Conservation (phyloP, 2,113 vertebrate species). For the Apistogramma diplotaenia region DNA sequence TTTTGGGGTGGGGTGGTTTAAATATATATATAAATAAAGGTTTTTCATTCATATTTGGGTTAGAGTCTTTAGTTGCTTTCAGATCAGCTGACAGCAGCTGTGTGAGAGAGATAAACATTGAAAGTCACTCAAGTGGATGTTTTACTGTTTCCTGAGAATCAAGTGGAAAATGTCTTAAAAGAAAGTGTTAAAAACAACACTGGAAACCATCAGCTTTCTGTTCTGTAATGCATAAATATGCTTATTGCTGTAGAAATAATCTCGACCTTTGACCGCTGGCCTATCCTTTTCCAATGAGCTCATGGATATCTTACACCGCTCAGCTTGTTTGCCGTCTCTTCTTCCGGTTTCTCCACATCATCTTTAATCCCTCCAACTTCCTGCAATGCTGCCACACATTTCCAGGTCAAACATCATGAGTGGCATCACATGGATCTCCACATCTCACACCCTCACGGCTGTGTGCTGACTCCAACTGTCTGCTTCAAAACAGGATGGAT, state of each 20-base stretch:
- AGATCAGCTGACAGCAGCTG: no score
- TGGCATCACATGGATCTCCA: no score
- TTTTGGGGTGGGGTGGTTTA: no score
- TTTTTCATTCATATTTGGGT: no score
- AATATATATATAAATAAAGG: no score
- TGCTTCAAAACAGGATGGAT: conserved; percentile 60
- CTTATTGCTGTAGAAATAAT: conserved; percentile 40
- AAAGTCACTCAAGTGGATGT: neutral
- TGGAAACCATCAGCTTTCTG: neutral
- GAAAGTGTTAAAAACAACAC: neutral
- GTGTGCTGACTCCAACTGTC: conserved; percentile 49
- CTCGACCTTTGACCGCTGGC: conserved; percentile 20
- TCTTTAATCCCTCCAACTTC: conserved; percentile 47
- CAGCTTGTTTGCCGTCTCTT: conserved; percentile 1
- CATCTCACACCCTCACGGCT: neutral
- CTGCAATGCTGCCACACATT: conserved; percentile 14
- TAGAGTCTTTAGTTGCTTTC: no score
- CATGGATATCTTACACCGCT: conserved; percentile 6
- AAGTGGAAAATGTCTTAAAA: neutral
- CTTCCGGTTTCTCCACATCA: conserved; percentile 3
- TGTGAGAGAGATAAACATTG: neutral
- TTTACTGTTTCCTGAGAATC: neutral
- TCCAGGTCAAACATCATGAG: conserved; percentile 45
- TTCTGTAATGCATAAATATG: conserved; percentile 26
- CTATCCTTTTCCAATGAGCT: conserved; percentile 36